Conservation (phyloP, 2,797 vertebrate genomes). For the Benthosema pterotum region DNA sequence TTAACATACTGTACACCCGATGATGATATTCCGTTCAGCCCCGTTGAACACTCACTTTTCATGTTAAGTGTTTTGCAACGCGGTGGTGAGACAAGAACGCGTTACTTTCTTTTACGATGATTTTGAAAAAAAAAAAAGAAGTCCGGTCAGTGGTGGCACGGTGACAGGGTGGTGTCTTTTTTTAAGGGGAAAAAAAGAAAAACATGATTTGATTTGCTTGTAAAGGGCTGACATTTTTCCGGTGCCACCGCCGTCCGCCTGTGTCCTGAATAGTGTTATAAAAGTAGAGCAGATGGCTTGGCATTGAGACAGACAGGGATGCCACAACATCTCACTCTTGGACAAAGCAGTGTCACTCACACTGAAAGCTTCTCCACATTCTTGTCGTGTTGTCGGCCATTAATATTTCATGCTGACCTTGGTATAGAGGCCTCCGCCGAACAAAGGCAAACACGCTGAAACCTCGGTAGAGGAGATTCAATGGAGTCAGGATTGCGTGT, state of each 20-base stretch:
- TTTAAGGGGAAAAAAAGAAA: too few relatives aligned
- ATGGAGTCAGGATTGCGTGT: neutral
- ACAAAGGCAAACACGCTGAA: neutral
- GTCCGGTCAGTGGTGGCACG: constrained; percentile 30
- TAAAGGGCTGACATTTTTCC: constrained; percentile 60
- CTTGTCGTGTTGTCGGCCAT: too few relatives aligned
- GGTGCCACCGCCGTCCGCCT: constrained; percentile 12
- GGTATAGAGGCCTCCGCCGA: neutral
- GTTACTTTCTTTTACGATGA: constrained; percentile 34
- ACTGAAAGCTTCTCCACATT: too few relatives aligned
- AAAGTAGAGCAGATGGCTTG: constrained; percentile 47
- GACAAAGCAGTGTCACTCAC: constrained; percentile 34
- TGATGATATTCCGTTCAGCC: constrained; percentile 15
- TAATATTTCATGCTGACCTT: constrained; percentile 14
- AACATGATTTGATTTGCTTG: constrained; percentile 76
- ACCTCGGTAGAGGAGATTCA: neutral
- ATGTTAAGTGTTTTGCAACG: constrained; percentile 9
- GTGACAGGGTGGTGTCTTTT: constrained; percentile 26
- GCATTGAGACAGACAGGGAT: constrained; percentile 26
- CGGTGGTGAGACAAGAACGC: constrained; percentile 46
- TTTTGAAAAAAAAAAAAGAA: constrained; percentile 57
- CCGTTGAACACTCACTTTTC: constrained; percentile 9
- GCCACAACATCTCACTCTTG: constrained; percentile 23
- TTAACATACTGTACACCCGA: neutral
- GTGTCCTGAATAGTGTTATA: constrained; percentile 20